Evolutionary conservation across 2,113 vertebrate genomes (phyloP).

Genomic region (Eulemur macaco): DNA sequence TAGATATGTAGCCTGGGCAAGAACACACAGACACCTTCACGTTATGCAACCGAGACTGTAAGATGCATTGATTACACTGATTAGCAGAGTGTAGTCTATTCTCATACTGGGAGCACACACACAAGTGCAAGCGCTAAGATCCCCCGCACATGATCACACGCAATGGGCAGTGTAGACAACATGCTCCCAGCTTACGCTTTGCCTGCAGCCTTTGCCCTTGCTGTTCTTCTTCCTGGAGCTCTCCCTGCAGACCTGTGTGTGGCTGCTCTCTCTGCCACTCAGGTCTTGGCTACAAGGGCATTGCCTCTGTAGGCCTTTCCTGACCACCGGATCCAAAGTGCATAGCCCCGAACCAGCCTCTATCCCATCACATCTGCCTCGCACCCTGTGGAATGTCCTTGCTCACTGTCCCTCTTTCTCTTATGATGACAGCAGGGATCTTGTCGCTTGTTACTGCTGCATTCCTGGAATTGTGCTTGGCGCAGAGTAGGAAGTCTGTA

Average conservation of each 20-base stretch:
- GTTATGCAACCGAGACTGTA: not conserved
- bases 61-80: no score
- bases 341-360: no score
- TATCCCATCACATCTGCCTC: not conserved
- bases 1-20: not conserved
- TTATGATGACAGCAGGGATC: not conserved
- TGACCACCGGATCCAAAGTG: not conserved
- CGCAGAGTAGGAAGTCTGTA: no score
- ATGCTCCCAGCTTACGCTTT: not conserved
- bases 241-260: not conserved
- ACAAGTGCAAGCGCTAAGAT: not conserved
- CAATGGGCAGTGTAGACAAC: no score
- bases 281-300: not conserved
- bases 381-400: not conserved
- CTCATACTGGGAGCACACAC: not conserved
- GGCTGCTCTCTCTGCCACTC: no score
- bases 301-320: not conserved
- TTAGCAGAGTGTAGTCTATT: not conserved
- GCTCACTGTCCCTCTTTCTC: not conserved
- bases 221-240: not conserved
- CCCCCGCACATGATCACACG: not conserved
- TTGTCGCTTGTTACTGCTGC: not conserved
- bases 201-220: not conserved
- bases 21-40: not conserved
- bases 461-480: not conserved